Percentiles rank a stretch among this genome's conserved stretches.
phyloP scores from a whole-genome alignment of 1,140 invertebrate genomes.

The Antheraea pernyi region DNA sequence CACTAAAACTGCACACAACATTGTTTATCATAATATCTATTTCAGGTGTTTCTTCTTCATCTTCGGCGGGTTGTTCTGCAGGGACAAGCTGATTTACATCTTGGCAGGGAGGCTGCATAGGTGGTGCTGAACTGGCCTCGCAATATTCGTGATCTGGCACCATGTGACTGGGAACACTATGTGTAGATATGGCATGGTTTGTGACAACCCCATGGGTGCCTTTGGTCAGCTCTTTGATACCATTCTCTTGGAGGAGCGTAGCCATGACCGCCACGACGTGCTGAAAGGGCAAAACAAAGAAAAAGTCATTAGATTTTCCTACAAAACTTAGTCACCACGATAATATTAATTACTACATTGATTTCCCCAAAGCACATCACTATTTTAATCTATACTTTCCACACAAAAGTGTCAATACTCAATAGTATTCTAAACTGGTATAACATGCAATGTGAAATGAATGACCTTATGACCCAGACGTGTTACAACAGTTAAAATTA shows the following conservation, averaged over 20 bases:
- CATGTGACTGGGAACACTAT: conserved; percentile 64
- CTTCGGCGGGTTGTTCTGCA: conserved; percentile 48
- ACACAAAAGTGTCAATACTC: too few species aligned
- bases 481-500: too few species aligned
- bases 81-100: conserved; percentile 35
- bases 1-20: conserved; percentile 98
- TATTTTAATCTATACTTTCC: too few species aligned
- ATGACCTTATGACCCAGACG: too few species aligned
- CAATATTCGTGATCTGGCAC: conserved; percentile 77
- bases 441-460: too few species aligned
- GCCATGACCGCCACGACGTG: conserved; percentile 80
- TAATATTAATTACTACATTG: too few species aligned
- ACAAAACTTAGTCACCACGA: background rate
- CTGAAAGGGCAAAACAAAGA: conserved; percentile 43
- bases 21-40: conserved; percentile 98
- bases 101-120: conserved; percentile 40
- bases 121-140: conserved; percentile 49
- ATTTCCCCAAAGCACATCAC: too few species aligned
- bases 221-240: conserved; percentile 83
- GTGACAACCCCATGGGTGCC: conserved; percentile 80
- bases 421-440: too few species aligned
- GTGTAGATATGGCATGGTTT: conserved; percentile 64
- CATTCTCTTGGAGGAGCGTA: conserved; percentile 87
- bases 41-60: conserved; percentile 82
- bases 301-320: background rate